phyloP scores from a whole-genome alignment of 2,888 invertebrate species.

The Agriopis marginaria region DNA sequence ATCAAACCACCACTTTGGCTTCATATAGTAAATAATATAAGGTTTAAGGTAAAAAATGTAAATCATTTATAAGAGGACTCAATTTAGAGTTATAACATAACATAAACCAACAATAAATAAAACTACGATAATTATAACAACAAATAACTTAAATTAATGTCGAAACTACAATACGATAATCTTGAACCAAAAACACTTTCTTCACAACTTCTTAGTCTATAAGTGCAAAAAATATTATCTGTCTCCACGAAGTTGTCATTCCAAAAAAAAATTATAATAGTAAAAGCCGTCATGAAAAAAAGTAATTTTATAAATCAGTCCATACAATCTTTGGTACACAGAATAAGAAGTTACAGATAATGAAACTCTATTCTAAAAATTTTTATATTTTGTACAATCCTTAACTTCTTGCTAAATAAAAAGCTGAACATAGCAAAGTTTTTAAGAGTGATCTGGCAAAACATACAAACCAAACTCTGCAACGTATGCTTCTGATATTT shows the following conservation, averaged over 20 bases:
- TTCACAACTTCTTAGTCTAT: too few relatives aligned
- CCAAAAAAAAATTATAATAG: neutral
- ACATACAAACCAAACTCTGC: neutral
- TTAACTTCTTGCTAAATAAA: neutral
- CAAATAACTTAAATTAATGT: neutral
- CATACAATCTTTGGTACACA: neutral
- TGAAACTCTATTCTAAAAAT: constrained; percentile 23
- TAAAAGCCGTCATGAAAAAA: neutral
- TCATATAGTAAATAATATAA: neutral
- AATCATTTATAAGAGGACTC: too few relatives aligned
- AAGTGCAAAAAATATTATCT: too few relatives aligned
- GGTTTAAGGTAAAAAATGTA: too few relatives aligned
- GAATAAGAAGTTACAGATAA: neutral
- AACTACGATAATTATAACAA: neutral
- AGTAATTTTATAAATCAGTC: neutral
- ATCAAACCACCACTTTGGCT: constrained; percentile 13
- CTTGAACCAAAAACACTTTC: too few relatives aligned
- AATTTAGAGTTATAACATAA: neutral
- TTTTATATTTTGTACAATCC: constrained; percentile 31
- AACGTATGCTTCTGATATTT: neutral
- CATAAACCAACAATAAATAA: neutral
- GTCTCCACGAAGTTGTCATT: neutral
- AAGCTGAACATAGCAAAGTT: neutral
- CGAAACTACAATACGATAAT: neutral
- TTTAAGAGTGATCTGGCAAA: neutral